Percentiles rank a stretch among this genome's conserved stretches.
Evolutionary conservation across 2,113 vertebrate species (phyloP).

Genomic region (Ginglymostoma cirratum): DNA sequence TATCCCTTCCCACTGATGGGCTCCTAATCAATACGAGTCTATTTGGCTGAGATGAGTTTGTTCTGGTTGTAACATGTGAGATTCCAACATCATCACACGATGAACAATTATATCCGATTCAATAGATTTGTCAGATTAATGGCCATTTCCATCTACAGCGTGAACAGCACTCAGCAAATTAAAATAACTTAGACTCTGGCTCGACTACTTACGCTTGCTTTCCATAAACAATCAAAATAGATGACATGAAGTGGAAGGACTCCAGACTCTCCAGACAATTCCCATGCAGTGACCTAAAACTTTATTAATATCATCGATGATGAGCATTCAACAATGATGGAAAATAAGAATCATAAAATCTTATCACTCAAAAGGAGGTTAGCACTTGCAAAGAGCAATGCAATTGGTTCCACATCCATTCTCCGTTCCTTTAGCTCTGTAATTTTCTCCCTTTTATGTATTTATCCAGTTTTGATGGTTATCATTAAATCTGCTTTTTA

Average conservation of each 20-base stretch:
- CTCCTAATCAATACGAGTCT: conserved; percentile 22
- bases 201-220: background rate
- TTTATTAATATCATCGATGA: background rate
- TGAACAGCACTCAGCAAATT: background rate
- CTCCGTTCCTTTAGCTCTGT: background rate
- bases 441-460: background rate
- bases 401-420: background rate
- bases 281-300: background rate
- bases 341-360: background rate
- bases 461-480: background rate
- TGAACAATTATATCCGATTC: background rate
- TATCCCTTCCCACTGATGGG: conserved; percentile 1
- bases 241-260: background rate
- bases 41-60: conserved; percentile 9
- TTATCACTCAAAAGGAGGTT: background rate
- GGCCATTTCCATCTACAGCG: background rate
- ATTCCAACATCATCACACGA: conserved; percentile 12
- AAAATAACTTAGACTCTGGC: background rate
- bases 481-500: background rate
- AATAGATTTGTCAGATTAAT: conserved; percentile 1
- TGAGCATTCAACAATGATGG: background rate
- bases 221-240: background rate
- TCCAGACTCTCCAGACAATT: background rate
- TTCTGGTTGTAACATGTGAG: background rate
- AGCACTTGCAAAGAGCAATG: background rate